A percentile compares a stretch with the other conserved stretches of the same genome.
These are phyloP conservation scores for Papilio helenus DNA, from an alignment of 1,140 invertebrate species.

Conservation along the genomic window DNA sequence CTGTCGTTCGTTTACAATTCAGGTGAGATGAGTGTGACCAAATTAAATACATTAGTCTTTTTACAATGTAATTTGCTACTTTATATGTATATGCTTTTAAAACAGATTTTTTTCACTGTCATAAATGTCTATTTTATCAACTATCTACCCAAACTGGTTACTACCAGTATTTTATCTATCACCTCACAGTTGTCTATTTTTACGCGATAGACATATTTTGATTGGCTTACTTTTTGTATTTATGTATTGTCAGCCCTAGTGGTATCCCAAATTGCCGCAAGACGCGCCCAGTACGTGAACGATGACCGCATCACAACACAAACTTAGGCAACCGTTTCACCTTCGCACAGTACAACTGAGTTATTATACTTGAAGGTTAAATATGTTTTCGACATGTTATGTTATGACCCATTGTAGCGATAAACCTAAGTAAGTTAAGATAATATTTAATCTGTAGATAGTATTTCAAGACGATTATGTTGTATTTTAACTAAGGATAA, in stretches of 20 bases:
- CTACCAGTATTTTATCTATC: neutral
- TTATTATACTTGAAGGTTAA: slow-evolving; percentile 48
- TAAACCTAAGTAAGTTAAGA: neutral
- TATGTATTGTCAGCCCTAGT: neutral
- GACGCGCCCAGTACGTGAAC: slow-evolving; percentile 58
- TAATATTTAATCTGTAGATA: neutral
- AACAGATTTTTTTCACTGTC: neutral
- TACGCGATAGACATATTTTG: neutral
- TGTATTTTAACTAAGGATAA: neutral
- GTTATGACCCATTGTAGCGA: neutral
- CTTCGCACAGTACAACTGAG: slow-evolving; percentile 59
- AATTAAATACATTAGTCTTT: too few species aligned
- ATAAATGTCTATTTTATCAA: neutral
- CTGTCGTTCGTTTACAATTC: too few species aligned
- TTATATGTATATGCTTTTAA: neutral
- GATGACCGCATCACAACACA: slow-evolving; percentile 70
- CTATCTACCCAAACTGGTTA: neutral
- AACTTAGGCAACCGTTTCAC: slow-evolving; percentile 61
- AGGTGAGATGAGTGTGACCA: too few species aligned
- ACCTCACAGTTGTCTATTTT: neutral
- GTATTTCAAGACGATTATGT: too few species aligned
- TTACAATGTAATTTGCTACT: too few species aligned
- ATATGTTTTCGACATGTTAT: neutral
- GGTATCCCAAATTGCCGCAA: slow-evolving; percentile 38
- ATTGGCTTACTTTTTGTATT: neutral